Base-by-base conservation (phyloP, 2,113 vertebrate species). In the Sterna hirundo region DNA sequence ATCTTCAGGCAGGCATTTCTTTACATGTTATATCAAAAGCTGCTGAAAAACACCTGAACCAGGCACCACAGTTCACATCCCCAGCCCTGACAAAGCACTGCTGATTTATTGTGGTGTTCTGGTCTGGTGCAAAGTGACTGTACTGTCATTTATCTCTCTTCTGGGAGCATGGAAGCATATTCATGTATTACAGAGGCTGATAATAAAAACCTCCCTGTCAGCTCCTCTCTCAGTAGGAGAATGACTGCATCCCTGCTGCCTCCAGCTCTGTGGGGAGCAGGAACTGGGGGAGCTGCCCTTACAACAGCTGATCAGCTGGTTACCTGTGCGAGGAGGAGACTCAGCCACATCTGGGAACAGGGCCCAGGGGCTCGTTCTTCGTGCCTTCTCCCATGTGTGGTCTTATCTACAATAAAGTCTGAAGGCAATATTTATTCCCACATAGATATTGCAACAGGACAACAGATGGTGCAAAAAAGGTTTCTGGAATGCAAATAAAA, bases 1-100 rank as follows among this genome's bases (percentile, higher is more conserved):
- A 82, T 40, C 57, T 71, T 68, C 44, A 47, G 60, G 16, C 65
- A 84, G 57, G 57, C 34, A 34, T 76, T 92, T 90, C 68, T 86
- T 83, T 88, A 22, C 7, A 36, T 2, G 1, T 36, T 62, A 15
- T 71, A 44, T 11, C 2, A 2, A 86, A 51, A 79, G 30, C 46
- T 88, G 32, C 83, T 74, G 65, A 90, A 38, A 90, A 96, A 38
- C 69, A 95, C 64, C 79, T 84, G 60, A 94, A 81, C 26, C 38
- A 77, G 46, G 27, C 54, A 76, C 42, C 42, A 54, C 21, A 83
- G 66, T 61, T 88, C 81, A 84, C 27, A 38, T 69, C 62, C 36
- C 29, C 57, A 42, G 42, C 62, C 47, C 77, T 92, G 44, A 82
- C 36, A 86, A 47, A 75, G 49, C 62, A 21, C 2, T 72, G 25